A percentile compares a stretch with the other conserved stretches of the same genome.
These are phyloP conservation scores for Lepidurus apus DNA, from an alignment of 1,140 invertebrate species.

Conservation along the genomic window DNA sequence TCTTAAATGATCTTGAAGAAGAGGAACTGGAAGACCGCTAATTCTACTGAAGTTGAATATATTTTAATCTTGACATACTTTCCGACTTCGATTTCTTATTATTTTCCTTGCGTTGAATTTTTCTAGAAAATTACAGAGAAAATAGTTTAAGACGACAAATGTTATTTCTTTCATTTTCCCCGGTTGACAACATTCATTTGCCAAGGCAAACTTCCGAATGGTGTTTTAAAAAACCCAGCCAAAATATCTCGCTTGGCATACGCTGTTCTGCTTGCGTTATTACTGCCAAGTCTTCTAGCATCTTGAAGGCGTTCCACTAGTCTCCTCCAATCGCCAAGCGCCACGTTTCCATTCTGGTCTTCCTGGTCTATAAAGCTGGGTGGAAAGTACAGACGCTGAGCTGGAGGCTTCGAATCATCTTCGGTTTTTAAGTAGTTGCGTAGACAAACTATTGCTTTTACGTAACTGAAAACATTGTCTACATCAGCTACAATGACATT, in stretches of 20 bases:
- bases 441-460: conserved; percentile 19
- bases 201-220: background rate
- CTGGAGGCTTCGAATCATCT: background rate
- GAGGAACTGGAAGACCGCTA: background rate
- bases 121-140: background rate
- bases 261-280: background rate
- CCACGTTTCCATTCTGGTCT: background rate
- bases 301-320: background rate
- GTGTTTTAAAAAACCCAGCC: background rate
- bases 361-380: background rate
- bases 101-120: background rate
- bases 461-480: background rate
- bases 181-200: conserved; percentile 1
- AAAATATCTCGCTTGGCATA: background rate
- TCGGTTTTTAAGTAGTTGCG: background rate
- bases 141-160: background rate
- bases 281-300: background rate
- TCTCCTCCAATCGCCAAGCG: background rate
- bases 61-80: background rate
- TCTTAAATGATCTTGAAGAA: conserved; percentile 7
- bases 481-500: background rate
- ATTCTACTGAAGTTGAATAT: background rate
- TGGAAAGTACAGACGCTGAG: background rate
- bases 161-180: background rate
- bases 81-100: background rate